Evolutionary conservation across 2,113 vertebrate species (phyloP).

Genomic region (Trogon surrucura): DNA sequence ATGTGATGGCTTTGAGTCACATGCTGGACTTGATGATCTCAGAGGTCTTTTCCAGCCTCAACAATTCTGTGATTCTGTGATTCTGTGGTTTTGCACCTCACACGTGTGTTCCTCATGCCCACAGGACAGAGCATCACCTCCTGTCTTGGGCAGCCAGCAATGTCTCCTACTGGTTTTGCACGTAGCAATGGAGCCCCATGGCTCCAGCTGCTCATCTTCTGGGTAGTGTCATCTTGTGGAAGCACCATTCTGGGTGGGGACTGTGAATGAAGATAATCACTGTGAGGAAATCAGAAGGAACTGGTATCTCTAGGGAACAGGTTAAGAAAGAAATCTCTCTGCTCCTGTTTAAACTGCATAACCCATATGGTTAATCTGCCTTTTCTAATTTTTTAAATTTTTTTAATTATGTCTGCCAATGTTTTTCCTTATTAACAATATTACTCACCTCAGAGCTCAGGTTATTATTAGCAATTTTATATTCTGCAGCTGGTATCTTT

Average conservation of each 20-base stretch:
- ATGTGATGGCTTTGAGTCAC: too few relatives aligned
- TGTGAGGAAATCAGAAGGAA: neutral
- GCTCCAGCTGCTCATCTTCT: neutral
- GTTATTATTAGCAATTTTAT: neutral
- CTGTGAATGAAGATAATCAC: neutral
- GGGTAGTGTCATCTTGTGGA: neutral
- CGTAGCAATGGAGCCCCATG: rapidly evolving
- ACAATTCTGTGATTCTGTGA: too few relatives aligned
- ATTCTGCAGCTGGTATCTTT: neutral
- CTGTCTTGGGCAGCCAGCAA: neutral
- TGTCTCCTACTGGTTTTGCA: neutral
- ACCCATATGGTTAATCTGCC: neutral
- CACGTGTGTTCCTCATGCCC: rapidly evolving
- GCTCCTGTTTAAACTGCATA: neutral
- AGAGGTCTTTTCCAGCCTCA: too few relatives aligned
- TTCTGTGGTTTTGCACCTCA: neutral
- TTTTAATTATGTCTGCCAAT: neutral
- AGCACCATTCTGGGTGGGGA: neutral
- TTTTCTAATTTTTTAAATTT: neutral
- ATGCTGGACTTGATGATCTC: too few relatives aligned
- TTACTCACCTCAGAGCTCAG: neutral
- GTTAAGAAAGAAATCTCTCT: neutral
- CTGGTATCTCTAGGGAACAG: neutral
- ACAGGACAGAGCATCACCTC: neutral
- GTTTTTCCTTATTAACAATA: neutral